These are phyloP conservation scores for Sciurus niger DNA, from an alignment of 2,113 vertebrate species.

Conservation along the genomic window DNA sequence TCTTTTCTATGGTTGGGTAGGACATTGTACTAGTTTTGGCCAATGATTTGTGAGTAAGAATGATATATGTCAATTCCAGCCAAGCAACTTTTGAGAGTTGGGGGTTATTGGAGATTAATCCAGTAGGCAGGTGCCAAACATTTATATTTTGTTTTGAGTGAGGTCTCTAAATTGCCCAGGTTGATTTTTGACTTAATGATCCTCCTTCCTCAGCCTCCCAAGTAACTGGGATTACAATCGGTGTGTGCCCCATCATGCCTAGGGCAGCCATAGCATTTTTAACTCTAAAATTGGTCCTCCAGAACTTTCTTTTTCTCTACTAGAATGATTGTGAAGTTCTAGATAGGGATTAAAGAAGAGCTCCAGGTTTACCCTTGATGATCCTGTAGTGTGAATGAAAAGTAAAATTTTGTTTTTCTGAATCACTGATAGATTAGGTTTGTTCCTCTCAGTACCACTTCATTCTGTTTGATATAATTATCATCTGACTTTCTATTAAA, in stretches of 20 bases:
- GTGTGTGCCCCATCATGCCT: background rate
- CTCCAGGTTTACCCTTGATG: background rate
- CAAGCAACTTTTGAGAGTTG: too few species aligned
- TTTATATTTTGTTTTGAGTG: too few species aligned
- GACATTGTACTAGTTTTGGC: background rate
- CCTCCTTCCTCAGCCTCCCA: background rate
- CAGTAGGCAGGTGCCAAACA: background rate
- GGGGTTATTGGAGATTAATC: background rate
- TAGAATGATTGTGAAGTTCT: background rate
- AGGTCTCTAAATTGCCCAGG: background rate
- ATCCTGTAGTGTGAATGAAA: background rate
- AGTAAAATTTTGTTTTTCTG: background rate
- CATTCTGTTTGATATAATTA: background rate
- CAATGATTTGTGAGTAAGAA: background rate
- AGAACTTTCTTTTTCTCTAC: background rate
- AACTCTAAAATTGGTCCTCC: background rate
- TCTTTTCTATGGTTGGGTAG: background rate
- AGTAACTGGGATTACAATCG: background rate
- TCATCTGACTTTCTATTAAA: background rate
- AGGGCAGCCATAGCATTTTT: background rate
- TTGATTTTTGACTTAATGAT: background rate
- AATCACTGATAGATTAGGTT: background rate
- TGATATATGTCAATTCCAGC: background rate
- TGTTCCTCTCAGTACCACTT: background rate
- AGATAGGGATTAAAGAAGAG: background rate